Evolutionary conservation across 2,888 invertebrate species (phyloP).

Genomic region (Hypolimnas misippus): DNA sequence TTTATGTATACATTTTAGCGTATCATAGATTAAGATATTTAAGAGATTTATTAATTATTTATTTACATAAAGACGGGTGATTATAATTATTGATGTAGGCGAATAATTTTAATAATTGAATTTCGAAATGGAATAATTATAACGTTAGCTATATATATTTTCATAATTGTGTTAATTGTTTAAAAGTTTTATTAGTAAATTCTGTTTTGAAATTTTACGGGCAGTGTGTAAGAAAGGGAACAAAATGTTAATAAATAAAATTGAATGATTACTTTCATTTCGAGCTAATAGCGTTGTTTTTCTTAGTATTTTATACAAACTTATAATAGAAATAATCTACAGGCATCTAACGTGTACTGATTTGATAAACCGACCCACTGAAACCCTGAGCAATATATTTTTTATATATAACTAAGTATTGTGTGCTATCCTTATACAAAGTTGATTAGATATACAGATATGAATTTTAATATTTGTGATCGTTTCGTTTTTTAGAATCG

Average conservation of each 20-base stretch:
- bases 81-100: slow-evolving; percentile 41
- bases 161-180: slow-evolving; percentile 31
- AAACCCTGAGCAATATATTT: slow-evolving; percentile 83
- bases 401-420: slow-evolving; percentile 79
- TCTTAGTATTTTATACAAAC: slow-evolving; percentile 49
- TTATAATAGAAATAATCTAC: slow-evolving; percentile 53
- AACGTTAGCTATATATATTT: slow-evolving; percentile 41
- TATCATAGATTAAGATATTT: slow-evolving; percentile 60
- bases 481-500: slow-evolving; percentile 66
- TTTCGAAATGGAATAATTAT: slow-evolving; percentile 38
- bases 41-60: slow-evolving; percentile 52
- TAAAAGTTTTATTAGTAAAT: slow-evolving; percentile 33
- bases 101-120: slow-evolving; percentile 41
- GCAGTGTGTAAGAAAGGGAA: slow-evolving; percentile 55
- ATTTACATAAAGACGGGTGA: slow-evolving; percentile 49
- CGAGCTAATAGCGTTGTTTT: slow-evolving; percentile 42
- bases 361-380: slow-evolving; percentile 79
- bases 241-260: slow-evolving; percentile 49
- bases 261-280: slow-evolving; percentile 37
- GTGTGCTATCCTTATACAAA: slow-evolving; percentile 72
- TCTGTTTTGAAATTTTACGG: slow-evolving; percentile 41
- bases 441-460: slow-evolving; percentile 73
- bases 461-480: slow-evolving; percentile 73
- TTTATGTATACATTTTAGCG: slow-evolving; percentile 78
- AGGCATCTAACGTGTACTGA: slow-evolving; percentile 70